Conservation (phyloP, 2,888 invertebrate species). For the Eremobia ochroleuca region DNA sequence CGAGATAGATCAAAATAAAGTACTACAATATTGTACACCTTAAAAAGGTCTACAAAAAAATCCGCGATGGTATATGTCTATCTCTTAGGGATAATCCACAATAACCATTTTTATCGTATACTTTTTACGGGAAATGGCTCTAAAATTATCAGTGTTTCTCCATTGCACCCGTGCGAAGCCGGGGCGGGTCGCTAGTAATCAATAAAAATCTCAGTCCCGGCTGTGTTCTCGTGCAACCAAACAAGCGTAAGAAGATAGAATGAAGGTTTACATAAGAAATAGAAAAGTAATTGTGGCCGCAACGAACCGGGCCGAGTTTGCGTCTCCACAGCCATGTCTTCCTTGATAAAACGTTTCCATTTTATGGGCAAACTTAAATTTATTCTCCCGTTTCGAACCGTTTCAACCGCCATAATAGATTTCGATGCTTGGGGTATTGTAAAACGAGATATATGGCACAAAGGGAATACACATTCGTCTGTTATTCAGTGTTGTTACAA, state of each 20-base stretch:
- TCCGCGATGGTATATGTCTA: too few relatives aligned
- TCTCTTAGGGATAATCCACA: too few relatives aligned
- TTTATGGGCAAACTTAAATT: constrained; percentile 75
- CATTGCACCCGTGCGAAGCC: too few relatives aligned
- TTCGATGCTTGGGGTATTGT: constrained; percentile 62
- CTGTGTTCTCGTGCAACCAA: constrained; percentile 27
- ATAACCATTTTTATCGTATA: too few relatives aligned
- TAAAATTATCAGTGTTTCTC: too few relatives aligned
- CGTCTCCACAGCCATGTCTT: constrained; percentile 68
- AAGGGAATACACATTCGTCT: constrained; percentile 63
- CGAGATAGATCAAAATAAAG: too few relatives aligned
- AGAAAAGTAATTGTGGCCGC: constrained; percentile 74
- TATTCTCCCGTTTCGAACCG: constrained; percentile 65
- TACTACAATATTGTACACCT: too few relatives aligned
- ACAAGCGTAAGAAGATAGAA: constrained; percentile 61
- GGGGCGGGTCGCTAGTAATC: too few relatives aligned
- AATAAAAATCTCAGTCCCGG: constrained; percentile 8
- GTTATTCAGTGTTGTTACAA: constrained; percentile 60
- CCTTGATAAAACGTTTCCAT: constrained; percentile 73
- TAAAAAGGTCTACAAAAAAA: too few relatives aligned
- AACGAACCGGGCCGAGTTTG: constrained; percentile 65
- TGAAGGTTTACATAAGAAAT: constrained; percentile 75
- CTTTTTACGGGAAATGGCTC: too few relatives aligned
- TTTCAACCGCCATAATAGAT: constrained; percentile 69
- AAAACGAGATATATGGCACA: constrained; percentile 62